Percentiles rank a stretch among this genome's conserved stretches.
phyloP scores from a whole-genome alignment of 2,888 invertebrate species.

The Caenorhabditis angaria region DNA sequence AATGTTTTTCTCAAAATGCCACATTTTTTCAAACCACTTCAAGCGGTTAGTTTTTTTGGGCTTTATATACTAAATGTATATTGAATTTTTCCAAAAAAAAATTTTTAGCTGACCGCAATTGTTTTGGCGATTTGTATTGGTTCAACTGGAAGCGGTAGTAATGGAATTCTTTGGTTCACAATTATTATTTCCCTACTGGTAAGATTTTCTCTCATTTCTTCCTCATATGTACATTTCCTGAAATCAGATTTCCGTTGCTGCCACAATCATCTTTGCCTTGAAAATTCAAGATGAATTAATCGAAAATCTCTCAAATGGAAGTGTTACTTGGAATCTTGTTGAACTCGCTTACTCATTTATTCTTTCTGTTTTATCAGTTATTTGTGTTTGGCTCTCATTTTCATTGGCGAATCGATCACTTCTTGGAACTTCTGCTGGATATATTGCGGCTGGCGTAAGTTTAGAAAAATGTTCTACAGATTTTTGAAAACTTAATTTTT shows the following conservation, averaged over 20 bases:
- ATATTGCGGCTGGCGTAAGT: constrained; percentile 66
- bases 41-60: constrained; percentile 58
- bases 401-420: constrained; percentile 59
- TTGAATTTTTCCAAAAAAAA: background rate
- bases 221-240: constrained; percentile 10
- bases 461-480: no score
- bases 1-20: constrained; percentile 61
- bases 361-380: constrained; percentile 60
- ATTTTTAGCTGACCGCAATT: constrained; percentile 62
- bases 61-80: background rate
- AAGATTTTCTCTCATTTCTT: background rate
- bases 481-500: background rate
- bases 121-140: constrained; percentile 66
- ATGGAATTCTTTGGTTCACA: constrained; percentile 68
- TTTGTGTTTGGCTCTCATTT: constrained; percentile 68
- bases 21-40: constrained; percentile 69
- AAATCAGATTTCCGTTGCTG: constrained; percentile 58
- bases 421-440: constrained; percentile 63
- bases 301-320: constrained; percentile 62
- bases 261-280: constrained; percentile 68
- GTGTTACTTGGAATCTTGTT: constrained; percentile 65
- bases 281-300: constrained; percentile 61
- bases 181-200: constrained; percentile 55
- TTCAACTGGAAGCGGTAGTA: constrained; percentile 61
- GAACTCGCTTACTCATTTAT: constrained; percentile 70